Percentiles rank a stretch among this genome's conserved stretches.
These are phyloP conservation scores for Gouania willdenowi DNA, from an alignment of 2,797 vertebrate species.

Conservation along the genomic window DNA sequence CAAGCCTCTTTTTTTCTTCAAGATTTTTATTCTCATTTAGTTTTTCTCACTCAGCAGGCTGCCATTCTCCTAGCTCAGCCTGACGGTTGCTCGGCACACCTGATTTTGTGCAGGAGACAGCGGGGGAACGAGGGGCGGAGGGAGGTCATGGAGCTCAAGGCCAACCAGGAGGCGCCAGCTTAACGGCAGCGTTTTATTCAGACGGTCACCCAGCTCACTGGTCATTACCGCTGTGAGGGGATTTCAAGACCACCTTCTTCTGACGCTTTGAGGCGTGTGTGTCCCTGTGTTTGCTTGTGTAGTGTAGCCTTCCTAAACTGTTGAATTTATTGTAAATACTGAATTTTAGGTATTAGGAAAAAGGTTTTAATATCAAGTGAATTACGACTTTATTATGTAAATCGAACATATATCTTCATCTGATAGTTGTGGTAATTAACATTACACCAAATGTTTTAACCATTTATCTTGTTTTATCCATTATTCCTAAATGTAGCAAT, in stretches of 20 bases:
- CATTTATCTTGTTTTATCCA: too few relatives aligned
- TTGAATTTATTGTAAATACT: too few relatives aligned
- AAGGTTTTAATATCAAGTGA: too few relatives aligned
- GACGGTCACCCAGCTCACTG: conserved; percentile 28
- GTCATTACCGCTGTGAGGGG: conserved; percentile 42
- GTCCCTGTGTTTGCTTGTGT: neutral
- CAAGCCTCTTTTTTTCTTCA: conserved; percentile 41
- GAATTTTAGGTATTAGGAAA: too few relatives aligned
- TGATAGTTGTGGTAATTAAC: too few relatives aligned
- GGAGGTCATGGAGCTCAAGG: conserved; percentile 39
- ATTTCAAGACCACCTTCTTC: conserved; percentile 40
- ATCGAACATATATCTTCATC: too few relatives aligned
- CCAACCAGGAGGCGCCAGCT: conserved; percentile 34
- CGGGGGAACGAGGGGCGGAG: conserved; percentile 21
- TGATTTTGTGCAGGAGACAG: conserved; percentile 40
- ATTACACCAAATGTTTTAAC: too few relatives aligned
- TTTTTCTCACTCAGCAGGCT: conserved; percentile 35
- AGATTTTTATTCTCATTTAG: conserved; percentile 43
- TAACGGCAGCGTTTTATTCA: conserved; percentile 52
- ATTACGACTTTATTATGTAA: too few relatives aligned
- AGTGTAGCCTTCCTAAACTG: too few relatives aligned
- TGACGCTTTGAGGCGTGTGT: conserved; percentile 8
- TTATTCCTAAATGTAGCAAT: too few relatives aligned
- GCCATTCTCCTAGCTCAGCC: conserved; percentile 41
- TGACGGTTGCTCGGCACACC: conserved; percentile 54